phyloP scores from a whole-genome alignment of 2,888 invertebrate species.

The Meliscaeva auricollis region DNA sequence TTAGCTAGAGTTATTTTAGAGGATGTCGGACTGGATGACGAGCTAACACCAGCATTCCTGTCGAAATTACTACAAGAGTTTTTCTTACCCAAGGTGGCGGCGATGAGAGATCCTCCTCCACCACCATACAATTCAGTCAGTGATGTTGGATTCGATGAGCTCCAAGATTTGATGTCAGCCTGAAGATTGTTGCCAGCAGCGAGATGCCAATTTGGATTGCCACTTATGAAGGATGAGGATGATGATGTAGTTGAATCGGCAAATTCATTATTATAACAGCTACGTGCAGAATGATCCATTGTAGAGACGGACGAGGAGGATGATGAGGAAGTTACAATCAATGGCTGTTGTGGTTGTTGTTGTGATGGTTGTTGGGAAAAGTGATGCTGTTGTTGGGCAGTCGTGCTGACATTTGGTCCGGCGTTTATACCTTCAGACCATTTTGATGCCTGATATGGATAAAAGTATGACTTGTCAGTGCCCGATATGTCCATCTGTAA shows the following conservation, averaged over 20 bases:
- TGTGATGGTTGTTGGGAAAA: constrained; percentile 65
- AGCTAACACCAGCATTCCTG: constrained; percentile 46
- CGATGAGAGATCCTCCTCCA: constrained; percentile 54
- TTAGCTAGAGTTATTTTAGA: constrained; percentile 78
- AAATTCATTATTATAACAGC: constrained; percentile 61
- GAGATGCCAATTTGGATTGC: constrained; percentile 77
- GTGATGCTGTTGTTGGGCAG: constrained; percentile 30
- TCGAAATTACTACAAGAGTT: constrained; percentile 69
- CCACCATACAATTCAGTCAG: constrained; percentile 78
- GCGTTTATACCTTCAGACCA: constrained; percentile 81
- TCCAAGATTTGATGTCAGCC: constrained; percentile 78
- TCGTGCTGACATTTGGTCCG: constrained; percentile 70
- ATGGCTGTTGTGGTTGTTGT: constrained; percentile 58
- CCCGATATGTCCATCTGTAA: constrained; percentile 69
- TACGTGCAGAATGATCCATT: constrained; percentile 71
- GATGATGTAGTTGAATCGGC: constrained; percentile 70
- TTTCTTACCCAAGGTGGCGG: constrained; percentile 63
- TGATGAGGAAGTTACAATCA: constrained; percentile 61
- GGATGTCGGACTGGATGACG: constrained; percentile 18
- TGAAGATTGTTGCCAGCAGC: constrained; percentile 77
- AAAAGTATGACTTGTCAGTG: constrained; percentile 66
- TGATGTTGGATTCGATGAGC: constrained; percentile 78
- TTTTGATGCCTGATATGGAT: constrained; percentile 78
- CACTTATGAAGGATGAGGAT: constrained; percentile 70
- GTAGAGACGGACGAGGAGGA: constrained; percentile 68